Evolutionary conservation across 1,140 invertebrate species (phyloP).

Genomic region (Aphaenogaster floridana): DNA sequence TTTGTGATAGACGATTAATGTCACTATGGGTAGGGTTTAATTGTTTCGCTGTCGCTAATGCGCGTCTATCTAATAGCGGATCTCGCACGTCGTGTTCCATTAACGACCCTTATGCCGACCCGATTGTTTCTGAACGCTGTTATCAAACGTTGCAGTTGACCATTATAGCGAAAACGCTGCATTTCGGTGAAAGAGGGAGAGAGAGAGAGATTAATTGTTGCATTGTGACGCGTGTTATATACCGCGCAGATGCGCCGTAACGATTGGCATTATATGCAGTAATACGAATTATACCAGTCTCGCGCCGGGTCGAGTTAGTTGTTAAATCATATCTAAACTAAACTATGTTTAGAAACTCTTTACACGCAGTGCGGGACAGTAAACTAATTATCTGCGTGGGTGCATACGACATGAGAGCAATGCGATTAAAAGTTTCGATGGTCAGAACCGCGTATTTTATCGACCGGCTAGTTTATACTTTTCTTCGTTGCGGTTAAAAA

Average conservation of each 20-base stretch:
- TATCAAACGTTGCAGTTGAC: constrained; percentile 54
- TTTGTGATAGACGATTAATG: constrained; percentile 19
- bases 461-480: constrained; percentile 17
- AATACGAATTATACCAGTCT: constrained; percentile 25
- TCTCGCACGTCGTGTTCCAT: constrained; percentile 51
- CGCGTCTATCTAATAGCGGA: constrained; percentile 41
- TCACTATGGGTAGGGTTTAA: constrained; percentile 27
- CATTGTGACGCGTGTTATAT: constrained; percentile 26
- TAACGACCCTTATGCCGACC: constrained; percentile 44
- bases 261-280: constrained; percentile 45
- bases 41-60: constrained; percentile 43
- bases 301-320: constrained; percentile 7
- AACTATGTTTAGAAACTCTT: constrained; percentile 36
- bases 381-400: constrained; percentile 41
- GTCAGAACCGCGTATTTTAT: constrained; percentile 12
- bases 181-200: constrained; percentile 7
- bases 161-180: constrained; percentile 9
- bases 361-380: constrained; percentile 9
- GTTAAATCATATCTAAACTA: constrained; percentile 32
- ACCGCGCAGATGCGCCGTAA: constrained; percentile 8
- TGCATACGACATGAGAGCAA: constrained; percentile 24
- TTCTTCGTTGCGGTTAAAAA: background rate
- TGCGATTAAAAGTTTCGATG: constrained; percentile 28
- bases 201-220: constrained; percentile 47
- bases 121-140: constrained; percentile 40